These are phyloP conservation scores for Nemoura dubitans DNA, from an alignment of 2,888 invertebrate genomes.

Conservation along the genomic window DNA sequence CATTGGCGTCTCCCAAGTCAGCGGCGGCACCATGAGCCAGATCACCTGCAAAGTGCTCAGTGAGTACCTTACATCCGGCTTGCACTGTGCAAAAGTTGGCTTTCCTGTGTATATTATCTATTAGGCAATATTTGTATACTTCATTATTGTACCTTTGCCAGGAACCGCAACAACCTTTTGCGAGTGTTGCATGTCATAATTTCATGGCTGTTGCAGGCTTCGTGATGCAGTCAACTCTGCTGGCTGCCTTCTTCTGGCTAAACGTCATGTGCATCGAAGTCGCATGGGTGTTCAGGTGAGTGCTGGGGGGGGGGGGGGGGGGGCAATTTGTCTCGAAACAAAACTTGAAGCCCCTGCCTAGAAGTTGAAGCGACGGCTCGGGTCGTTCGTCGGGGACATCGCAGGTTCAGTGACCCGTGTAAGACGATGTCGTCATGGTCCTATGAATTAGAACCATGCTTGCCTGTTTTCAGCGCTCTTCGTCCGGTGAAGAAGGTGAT, in stretches of 20 bases:
- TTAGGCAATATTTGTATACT: too few species aligned
- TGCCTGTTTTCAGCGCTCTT: constrained; percentile 49
- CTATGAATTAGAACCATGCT: not conserved
- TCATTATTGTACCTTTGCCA: too few species aligned
- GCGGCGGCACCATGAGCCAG: not conserved
- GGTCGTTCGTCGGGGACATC: too few species aligned
- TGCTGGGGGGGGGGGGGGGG: not conserved
- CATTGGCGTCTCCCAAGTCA: not conserved
- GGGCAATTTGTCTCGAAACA: too few species aligned
- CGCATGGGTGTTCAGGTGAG: constrained; percentile 52
- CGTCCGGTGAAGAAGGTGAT: constrained; percentile 45
- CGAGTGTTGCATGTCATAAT: too few species aligned
- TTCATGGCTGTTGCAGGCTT: constrained; percentile 49
- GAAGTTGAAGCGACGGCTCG: too few species aligned
- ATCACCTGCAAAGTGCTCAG: not conserved
- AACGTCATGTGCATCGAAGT: constrained; percentile 53
- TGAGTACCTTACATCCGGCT: too few species aligned
- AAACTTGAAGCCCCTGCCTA: too few species aligned
- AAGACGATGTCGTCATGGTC: not conserved
- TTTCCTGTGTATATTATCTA: too few species aligned
- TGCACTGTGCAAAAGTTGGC: too few species aligned
- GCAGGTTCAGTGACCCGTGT: too few species aligned
- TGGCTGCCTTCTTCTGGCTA: constrained; percentile 53
- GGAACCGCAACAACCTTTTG: too few species aligned
- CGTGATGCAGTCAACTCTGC: constrained; percentile 51